Base-by-base conservation (phyloP, 2,113 vertebrate species). In the Planiliza haematocheilus region DNA sequence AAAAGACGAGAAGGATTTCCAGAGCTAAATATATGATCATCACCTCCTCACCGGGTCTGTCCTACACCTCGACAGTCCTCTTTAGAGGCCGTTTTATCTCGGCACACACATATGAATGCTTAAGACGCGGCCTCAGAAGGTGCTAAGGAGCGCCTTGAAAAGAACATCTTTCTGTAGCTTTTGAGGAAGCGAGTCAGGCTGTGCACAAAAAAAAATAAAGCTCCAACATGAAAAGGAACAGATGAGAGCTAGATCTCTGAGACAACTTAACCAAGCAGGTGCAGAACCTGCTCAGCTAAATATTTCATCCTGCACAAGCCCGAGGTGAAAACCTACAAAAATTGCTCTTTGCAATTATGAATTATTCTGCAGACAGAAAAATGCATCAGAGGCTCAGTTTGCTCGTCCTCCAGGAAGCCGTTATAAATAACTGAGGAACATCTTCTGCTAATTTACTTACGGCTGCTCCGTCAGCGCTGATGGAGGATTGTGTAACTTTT, bases 351-450 rank as follows among this genome's bases (percentile, higher is more conserved):
- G 41, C 17, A 38, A 60, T 49, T 55, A 39, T 67, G 21, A 81
- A 79, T 79, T 58, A 69, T 72, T 79, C 65, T 60, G 24, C 42
- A 56, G 17, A 20, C 63, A 18, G 17, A 83, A 68, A 52, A 66
- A 68, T 53, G 43, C 41, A 48, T 9, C 46, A 20, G 76, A 70
- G 60, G 63, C 63, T 37, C 53, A 53, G 77, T 72, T 78, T 4
- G 53, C 70, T 55, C 7, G 1, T 58, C 63, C 62, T 72, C 36
- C 18, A 59, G 48, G 51, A 72, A 68, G 53, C 24, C 50, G 30
- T 77, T 59, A 77, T 55, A 55, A 71, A 82, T 82, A 57, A 82
- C 62, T 63, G 62, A 86, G 34, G 65, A 63, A 48, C 20, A 18
- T 45, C 39, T 16, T 45, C 10, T 42, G 46, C 16, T 72, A n/a